phyloP scores from a whole-genome alignment of 2,888 invertebrate species.

The Brachyptera risi region DNA sequence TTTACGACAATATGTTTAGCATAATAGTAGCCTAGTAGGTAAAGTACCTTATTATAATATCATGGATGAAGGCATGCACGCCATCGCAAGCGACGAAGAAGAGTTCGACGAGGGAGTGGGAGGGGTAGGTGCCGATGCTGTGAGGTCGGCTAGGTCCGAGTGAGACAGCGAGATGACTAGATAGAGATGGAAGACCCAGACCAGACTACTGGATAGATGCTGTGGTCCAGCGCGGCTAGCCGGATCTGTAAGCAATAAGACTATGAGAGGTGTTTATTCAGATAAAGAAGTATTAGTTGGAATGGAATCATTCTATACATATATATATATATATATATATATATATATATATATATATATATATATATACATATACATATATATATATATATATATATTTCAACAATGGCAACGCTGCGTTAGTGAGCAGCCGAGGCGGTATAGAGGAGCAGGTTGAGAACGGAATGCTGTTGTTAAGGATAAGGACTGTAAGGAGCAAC shows the following conservation, averaged over 20 bases:
- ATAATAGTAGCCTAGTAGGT: too few relatives aligned
- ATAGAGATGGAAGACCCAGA: conserved; percentile 1
- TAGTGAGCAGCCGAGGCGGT: not conserved
- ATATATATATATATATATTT: not conserved
- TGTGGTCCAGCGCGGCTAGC: conserved; percentile 18
- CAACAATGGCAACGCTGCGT: conserved; percentile 14
- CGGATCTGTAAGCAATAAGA: conserved; percentile 15
- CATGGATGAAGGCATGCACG: too few relatives aligned
- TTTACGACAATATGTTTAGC: too few relatives aligned
- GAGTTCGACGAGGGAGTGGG: conserved; percentile 6
- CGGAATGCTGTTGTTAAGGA: conserved; percentile 12
- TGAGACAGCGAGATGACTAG: too few relatives aligned
- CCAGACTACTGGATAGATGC: conserved; percentile 18
- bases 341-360: too few relatives aligned
- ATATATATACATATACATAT: too few relatives aligned
- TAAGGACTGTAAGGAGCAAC: not conserved
- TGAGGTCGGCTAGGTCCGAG: too few relatives aligned
- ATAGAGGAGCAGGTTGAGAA: conserved; percentile 8
- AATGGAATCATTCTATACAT: conserved; percentile 22
- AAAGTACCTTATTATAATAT: too few relatives aligned
- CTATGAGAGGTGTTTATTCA: conserved; percentile 17
- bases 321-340: too few relatives aligned
- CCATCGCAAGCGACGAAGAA: too few relatives aligned
- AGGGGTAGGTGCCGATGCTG: too few relatives aligned
- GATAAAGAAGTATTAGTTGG: conserved; percentile 22